Conservation (phyloP, 2,113 vertebrate species). For the Nicator chloris region DNA sequence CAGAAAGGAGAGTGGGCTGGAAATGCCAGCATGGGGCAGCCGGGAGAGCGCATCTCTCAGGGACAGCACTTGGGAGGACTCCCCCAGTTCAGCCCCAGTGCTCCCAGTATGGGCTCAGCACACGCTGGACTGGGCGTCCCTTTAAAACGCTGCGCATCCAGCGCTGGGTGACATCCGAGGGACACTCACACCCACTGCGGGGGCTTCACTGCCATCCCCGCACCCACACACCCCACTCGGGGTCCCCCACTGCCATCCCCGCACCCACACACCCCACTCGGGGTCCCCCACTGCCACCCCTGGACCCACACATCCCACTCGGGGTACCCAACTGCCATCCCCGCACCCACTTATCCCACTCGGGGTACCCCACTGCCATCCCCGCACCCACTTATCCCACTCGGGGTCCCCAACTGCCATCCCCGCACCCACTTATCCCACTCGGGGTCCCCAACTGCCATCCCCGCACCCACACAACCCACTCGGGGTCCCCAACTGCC, state of each 20-base stretch:
- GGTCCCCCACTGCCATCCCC: fast-evolving
- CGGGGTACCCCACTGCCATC: fast-evolving
- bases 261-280: not conserved
- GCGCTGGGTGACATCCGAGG: not conserved
- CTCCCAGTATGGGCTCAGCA: not conserved
- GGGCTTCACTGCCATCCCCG: fast-evolving
- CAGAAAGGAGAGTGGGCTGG: not conserved
- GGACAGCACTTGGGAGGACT: fast-evolving
- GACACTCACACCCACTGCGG: fast-evolving
- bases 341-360: fast-evolving
- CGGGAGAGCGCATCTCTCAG: fast-evolving
- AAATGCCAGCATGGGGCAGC: not conserved
- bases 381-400: fast-evolving
- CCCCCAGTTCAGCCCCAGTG: not conserved
- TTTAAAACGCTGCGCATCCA: fast-evolving
- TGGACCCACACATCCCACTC: fast-evolving
- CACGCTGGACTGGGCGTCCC: not conserved
- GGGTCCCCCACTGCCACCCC: fast-evolving
- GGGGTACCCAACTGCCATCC: fast-evolving
- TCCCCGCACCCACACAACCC: fast-evolving
- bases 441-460: not conserved
- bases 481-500: fast-evolving
- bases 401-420: not conserved
- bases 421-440: fast-evolving
- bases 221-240: not conserved